phyloP scores from a whole-genome alignment of 2,797 vertebrate genomes.

The Pelobates cultripes region DNA sequence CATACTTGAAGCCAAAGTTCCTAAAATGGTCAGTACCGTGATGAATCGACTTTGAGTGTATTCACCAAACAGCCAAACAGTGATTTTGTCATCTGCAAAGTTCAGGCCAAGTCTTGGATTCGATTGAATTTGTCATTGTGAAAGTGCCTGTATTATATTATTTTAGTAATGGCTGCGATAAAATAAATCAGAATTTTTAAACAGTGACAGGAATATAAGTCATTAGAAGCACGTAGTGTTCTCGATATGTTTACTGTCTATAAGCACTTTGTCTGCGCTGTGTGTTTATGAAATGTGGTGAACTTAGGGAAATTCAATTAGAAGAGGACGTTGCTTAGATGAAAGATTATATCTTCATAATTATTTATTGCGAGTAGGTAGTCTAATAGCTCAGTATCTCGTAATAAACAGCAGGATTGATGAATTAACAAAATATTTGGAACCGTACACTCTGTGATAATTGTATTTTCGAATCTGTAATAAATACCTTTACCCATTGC shows the following conservation, averaged over 20 bases:
- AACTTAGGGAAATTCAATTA: conserved; percentile 58
- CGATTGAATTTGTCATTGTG: no score
- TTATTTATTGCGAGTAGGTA: conserved; percentile 58
- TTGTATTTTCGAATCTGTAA: neutral
- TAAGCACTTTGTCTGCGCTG: neutral
- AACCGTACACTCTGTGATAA: conserved; percentile 43
- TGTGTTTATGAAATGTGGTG: conserved; percentile 48
- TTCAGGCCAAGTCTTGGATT: no score
- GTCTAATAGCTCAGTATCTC: conserved; percentile 58
- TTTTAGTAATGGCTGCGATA: no score
- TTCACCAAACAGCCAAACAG: no score
- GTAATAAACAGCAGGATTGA: conserved; percentile 20
- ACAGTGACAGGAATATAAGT: neutral
- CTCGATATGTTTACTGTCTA: neutral
- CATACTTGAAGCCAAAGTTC: no score
- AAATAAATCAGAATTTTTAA: no score
- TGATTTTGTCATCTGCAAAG: no score
- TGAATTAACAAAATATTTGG: conserved; percentile 42
- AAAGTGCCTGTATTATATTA: no score
- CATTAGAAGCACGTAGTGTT: neutral
- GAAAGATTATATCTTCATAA: conserved; percentile 61
- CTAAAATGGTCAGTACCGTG: no score
- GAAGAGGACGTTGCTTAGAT: conserved; percentile 47
- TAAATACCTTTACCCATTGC: neutral
- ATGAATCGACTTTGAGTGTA: no score